Base-by-base conservation (phyloP, 2,888 invertebrate genomes). In the Apamea crenata region DNA sequence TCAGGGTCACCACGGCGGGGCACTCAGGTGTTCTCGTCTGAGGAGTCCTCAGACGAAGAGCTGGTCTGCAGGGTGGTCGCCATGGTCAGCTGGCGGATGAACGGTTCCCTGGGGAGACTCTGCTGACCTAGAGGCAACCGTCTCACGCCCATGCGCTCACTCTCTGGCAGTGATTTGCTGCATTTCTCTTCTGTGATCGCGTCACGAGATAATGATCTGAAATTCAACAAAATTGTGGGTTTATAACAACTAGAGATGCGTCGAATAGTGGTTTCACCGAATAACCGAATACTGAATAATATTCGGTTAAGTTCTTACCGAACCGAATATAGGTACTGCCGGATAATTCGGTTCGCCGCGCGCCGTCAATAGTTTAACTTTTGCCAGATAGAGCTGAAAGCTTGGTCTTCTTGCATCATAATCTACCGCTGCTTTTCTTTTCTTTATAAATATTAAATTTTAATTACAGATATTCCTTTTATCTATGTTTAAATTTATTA, bases 151-250 rank as follows among this genome's bases (percentile, higher is more conserved):
- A 97, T 95, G 66, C 96, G 91, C 84, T 96, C 97, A 89, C 97
- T 97, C 88, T 97, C 97, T 72, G 98, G 98, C 87, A 97, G 93
- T 69, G 97, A 97, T 94, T 97, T 97, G 93, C 97, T 96, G 91
- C 97, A 97, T 92, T 97, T 97, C 92, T 98, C 98, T 95, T 98
- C 98, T 77, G 98, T 98, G 90, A 98, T 98, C 83, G 97, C 98
- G 93, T 98, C 98, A 88, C 98, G 97, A 65, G 97, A 97, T 87
- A 97, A 91, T n/a, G 97, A 97, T 79, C 97, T 97, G 92, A 71
- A 94, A 93, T 65, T 56, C 68, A 44, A 82, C 40, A 72, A 61
- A 47, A 65, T 56, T 65, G 18, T 7, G 12, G 53, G 2, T 44
- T 25, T 61, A 44, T 6, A n/a, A 32, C 2, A 25, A 44, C 36